These are phyloP conservation scores for Fragum sueziense DNA, from an alignment of 2,888 invertebrate genomes.

Conservation along the genomic window DNA sequence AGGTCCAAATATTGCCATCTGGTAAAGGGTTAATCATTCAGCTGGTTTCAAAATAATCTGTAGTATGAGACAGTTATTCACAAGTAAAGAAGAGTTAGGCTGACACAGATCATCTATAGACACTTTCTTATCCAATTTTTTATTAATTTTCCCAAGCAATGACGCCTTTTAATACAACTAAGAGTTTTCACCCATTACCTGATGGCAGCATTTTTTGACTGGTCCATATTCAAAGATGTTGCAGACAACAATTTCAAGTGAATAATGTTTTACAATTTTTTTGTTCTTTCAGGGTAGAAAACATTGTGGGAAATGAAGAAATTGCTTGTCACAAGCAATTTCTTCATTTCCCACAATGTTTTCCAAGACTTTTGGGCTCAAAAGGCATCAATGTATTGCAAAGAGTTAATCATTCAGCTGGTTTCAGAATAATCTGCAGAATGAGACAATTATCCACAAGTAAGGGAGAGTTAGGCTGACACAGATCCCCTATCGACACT, in stretches of 20 bases:
- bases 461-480: constrained; percentile 71
- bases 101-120: constrained; percentile 73
- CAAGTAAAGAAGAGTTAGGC: constrained; percentile 72
- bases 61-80: constrained; percentile 75
- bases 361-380: background rate
- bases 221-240: no score
- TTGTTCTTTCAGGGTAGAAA: no score
- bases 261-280: no score
- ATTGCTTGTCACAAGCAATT: background rate
- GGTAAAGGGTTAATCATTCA: no score
- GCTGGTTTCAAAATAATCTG: constrained; percentile 77
- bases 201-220: background rate
- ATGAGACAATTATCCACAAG: constrained; percentile 75
- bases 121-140: constrained; percentile 82
- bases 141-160: no score
- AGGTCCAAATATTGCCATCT: no score
- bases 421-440: constrained; percentile 76
- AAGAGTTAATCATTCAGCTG: constrained; percentile 69
- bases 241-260: no score
- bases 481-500: constrained; percentile 76
- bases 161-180: no score
- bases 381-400: background rate
- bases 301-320: background rate
- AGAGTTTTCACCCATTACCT: no score
- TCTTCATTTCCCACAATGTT: constrained; percentile 5